Base-by-base conservation (phyloP, 2,888 invertebrate genomes). In the Tholera decimalis region DNA sequence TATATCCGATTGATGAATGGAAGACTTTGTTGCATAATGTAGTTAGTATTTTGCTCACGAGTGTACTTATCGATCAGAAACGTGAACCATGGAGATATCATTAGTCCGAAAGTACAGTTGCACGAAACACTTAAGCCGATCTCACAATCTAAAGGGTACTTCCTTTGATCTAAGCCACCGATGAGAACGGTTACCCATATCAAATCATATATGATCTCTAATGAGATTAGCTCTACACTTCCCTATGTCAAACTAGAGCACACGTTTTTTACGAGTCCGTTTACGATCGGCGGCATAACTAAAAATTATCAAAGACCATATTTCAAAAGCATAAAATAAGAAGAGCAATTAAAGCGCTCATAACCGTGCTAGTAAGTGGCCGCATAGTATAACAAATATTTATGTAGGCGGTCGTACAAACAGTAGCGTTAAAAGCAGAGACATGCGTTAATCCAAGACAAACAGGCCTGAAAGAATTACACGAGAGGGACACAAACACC, bases 361-460 rank as follows among this genome's bases (percentile, higher is more conserved):
- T 92, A 91, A 90, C 89, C 83, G 85, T 85, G 86, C 85, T 87
- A 89, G 91, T 89, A 92, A 91, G 91, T 91, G 90, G 89, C 85
- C 89, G 89, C 89, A 88, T 91, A 88, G 89, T 89, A 83, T 87
- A 83, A 87, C 91, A 90, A 93, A 93, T 94, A 91, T 95, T 95
- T 91, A 91, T 88, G 86, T 90, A 92, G 90, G 93, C 88, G 85
- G 88, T 73, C 83, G 87, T 86, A 89, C 88, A 94, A 94, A 93
- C 94, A 93, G 94, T 93, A 94, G 93, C 93, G 89, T 88, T 92
- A 91, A 92, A 92, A 93, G 93, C 93, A 91, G 92, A 93, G 93
- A 94, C 92, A 93, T 91, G 89, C 90, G 92, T 90, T 93, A 94
- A 93, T 94, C 93, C 92, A 93, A 92, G 88, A 89, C 89, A 95